Evolutionary conservation across 2,888 invertebrate species (phyloP).

Genomic region (Helobdella robusta): DNA sequence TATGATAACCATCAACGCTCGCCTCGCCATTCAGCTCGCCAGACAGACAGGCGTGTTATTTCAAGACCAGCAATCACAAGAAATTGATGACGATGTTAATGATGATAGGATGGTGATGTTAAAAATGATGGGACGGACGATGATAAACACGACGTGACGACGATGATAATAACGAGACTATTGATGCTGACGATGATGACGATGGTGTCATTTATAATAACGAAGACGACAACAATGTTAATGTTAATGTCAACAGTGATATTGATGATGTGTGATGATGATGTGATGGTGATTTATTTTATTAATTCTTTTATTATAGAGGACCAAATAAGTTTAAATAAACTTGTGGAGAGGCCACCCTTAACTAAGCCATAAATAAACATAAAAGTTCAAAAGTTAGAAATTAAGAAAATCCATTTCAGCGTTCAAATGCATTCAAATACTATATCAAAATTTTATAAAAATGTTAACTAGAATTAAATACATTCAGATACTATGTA

Average conservation of each 20-base stretch:
- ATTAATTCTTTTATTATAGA: too few relatives aligned
- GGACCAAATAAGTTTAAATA: too few relatives aligned
- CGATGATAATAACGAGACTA: slow-evolving; percentile 1
- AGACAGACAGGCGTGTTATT: not conserved
- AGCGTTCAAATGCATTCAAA: too few relatives aligned
- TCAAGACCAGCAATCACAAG: not conserved
- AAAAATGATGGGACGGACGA: slow-evolving; percentile 1
- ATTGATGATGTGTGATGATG: slow-evolving; percentile 4
- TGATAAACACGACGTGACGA: slow-evolving; percentile 17
- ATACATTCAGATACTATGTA: too few relatives aligned
- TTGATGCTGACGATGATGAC: slow-evolving; percentile 16
- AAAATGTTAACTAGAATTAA: too few relatives aligned
- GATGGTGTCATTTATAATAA: slow-evolving; percentile 6
- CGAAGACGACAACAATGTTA: slow-evolving; percentile 14
- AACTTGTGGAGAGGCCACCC: too few relatives aligned
- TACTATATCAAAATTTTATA: too few relatives aligned
- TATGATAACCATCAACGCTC: too few relatives aligned
- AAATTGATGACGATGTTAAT: not conserved
- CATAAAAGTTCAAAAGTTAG: too few relatives aligned
- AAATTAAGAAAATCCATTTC: too few relatives aligned
- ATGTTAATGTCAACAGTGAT: slow-evolving; percentile 4
- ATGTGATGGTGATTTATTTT: slow-evolving; percentile 2
- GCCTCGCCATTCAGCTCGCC: too few relatives aligned
- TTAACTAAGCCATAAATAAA: too few relatives aligned
- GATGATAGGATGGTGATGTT: not conserved